Conservation (phyloP, 2,113 vertebrate species). For the Pleuronectes platessa region DNA sequence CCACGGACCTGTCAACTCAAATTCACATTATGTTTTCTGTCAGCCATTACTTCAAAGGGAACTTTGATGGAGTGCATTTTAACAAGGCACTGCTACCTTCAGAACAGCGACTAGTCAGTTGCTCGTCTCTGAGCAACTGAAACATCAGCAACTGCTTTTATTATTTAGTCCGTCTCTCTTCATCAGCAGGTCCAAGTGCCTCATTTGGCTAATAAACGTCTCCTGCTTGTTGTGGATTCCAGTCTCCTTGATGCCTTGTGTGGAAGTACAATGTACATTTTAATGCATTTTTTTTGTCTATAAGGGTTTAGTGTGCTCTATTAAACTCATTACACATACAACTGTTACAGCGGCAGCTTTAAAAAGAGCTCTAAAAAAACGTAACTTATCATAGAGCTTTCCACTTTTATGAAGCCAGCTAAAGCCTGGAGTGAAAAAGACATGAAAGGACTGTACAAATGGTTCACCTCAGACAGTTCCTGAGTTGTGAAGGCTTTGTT, state of each 20-base stretch:
- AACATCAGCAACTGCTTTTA: slow-evolving; percentile 34
- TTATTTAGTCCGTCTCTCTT: slow-evolving; percentile 36
- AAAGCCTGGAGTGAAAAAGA: too few relatives aligned
- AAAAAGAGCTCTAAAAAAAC: too few relatives aligned
- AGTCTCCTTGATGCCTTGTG: background rate
- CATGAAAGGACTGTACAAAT: too few relatives aligned
- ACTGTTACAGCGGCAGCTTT: background rate
- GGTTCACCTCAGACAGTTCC: too few relatives aligned
- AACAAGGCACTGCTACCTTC: slow-evolving; percentile 60
- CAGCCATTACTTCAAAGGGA: slow-evolving; percentile 71
- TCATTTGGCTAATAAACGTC: slow-evolving; percentile 42
- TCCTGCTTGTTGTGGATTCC: background rate
- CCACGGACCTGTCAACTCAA: slow-evolving; percentile 55
- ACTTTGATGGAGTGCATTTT: slow-evolving; percentile 74
- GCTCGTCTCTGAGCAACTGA: slow-evolving; percentile 42
- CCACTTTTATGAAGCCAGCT: too few relatives aligned
- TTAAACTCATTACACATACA: background rate
- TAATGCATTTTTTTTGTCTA: background rate
- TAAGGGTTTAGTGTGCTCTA: background rate
- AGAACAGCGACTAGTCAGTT: slow-evolving; percentile 50
- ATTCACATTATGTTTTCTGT: slow-evolving; percentile 71
- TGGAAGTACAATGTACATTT: background rate
- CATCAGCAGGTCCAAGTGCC: slow-evolving; percentile 26
- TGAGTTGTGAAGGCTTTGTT: too few relatives aligned
- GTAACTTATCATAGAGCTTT: too few relatives aligned